Percentiles rank a stretch among this genome's conserved stretches.
Evolutionary conservation across 2,888 invertebrate genomes (phyloP).

Genomic region (Thymelicus acteon): DNA sequence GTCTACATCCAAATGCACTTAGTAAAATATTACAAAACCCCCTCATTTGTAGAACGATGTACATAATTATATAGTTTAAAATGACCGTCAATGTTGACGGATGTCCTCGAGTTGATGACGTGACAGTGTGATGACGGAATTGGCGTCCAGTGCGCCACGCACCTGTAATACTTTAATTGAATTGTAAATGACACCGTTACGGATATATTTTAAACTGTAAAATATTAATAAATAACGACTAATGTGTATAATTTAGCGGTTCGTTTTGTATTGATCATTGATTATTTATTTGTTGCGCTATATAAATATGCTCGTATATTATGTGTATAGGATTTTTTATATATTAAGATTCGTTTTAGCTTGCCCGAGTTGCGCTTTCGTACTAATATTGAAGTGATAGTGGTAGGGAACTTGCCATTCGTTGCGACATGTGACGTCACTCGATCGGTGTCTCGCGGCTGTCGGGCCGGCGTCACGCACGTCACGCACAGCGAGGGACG

Average conservation of each 20-base stretch:
- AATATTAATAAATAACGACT: conserved; percentile 49
- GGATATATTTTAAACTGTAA: conserved; percentile 56
- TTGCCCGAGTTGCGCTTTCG: conserved; percentile 69
- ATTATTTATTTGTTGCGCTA: conserved; percentile 68
- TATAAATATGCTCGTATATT: conserved; percentile 59
- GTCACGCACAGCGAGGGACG: too few relatives aligned
- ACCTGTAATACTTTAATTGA: conserved; percentile 46
- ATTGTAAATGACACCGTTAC: conserved; percentile 61
- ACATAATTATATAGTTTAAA: too few relatives aligned
- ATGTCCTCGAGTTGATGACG: too few relatives aligned
- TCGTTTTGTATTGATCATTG: conserved; percentile 56
- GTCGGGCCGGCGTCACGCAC: not conserved
- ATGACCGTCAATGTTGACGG: too few relatives aligned
- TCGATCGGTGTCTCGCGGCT: not conserved
- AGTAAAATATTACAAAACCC: too few relatives aligned
- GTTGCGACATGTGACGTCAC: not conserved
- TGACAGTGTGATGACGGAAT: not conserved
- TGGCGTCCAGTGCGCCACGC: not conserved
- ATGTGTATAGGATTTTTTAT: conserved; percentile 54
- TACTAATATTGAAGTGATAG: conserved; percentile 44
- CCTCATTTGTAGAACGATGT: too few relatives aligned
- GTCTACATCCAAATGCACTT: too few relatives aligned
- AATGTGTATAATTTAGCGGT: conserved; percentile 64
- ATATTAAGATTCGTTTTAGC: conserved; percentile 52
- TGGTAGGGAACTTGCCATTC: conserved; percentile 65